Evolutionary conservation across 2,113 vertebrate genomes (phyloP), one percentile per base, ranked within the genome.

Genomic region (Gallinago paraguaiae): DNA sequence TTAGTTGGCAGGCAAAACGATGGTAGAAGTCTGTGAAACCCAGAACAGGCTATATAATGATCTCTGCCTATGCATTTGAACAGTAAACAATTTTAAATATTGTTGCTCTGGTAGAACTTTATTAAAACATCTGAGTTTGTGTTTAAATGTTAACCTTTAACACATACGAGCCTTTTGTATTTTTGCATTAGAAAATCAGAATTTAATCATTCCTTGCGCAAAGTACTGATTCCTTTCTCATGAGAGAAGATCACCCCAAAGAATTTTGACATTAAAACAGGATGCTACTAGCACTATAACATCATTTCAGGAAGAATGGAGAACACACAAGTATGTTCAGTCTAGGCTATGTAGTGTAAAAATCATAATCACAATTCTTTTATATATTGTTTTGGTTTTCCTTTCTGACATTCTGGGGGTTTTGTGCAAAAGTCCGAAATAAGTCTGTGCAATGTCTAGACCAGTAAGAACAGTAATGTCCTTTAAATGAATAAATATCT

Each of bases 21-120:
- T 93, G 88, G 46, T 68, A 64, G 83, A 91, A 95, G 28, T 92
- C 81, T 95, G 86, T 88, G 81, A 72, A 92, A 94, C 91, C 57
- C 61, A 91, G 94, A 96, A 75, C 84, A 94, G 61, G 50, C 53
- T 71, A 43, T 68, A 25, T 64, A 67, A 68, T 82, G 85, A 9
- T 93, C 70, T 54, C 33, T 69, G 35, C 45, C 87, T 79, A 30
- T 68, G 20, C 68, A 23, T 74, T 57, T 88, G 70, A 90, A 46
- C 15, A 24, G 51, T 46, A 88, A 88, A 83, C 63, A 88, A 74
- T 63, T 89, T 4, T 8, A 83, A 76, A 86, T 83, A 41, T 45
- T 16, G 7, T 83, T 92, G 33, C 39, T 75, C 18, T 60, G 18
- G 4, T 67, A 20, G 43, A 88, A 75, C 7, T 63, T 83, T 78